Conservation (phyloP, 1,140 invertebrate species). For the Euura lappo region DNA sequence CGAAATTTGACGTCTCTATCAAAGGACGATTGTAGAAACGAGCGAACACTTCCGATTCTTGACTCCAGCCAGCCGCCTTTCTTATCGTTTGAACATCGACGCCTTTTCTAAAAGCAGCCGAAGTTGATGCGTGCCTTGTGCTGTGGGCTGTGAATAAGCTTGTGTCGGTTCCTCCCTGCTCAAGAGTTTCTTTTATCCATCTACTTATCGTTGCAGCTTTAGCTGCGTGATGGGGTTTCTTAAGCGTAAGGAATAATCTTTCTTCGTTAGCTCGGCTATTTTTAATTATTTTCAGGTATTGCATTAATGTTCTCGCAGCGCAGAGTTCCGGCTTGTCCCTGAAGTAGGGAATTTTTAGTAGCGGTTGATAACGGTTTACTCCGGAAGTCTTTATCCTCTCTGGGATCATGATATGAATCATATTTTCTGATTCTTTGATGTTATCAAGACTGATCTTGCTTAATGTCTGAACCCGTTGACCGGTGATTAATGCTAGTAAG, state of each 20-base stretch:
- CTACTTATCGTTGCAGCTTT: constrained; percentile 35
- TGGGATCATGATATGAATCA: constrained; percentile 26
- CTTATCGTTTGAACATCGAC: constrained; percentile 32
- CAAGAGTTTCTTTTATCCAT: constrained; percentile 38
- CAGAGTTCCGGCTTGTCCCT: constrained; percentile 17
- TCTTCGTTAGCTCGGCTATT: background rate
- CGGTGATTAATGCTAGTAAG: background rate
- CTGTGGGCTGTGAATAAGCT: constrained; percentile 18
- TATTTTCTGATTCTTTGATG: constrained; percentile 3
- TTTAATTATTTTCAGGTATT: constrained; percentile 19
- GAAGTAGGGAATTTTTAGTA: constrained; percentile 32
- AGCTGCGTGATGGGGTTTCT: constrained; percentile 26
- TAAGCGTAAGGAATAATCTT: constrained; percentile 21
- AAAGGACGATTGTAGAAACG: constrained; percentile 30
- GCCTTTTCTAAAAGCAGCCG: constrained; percentile 24
- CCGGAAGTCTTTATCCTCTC: constrained; percentile 37
- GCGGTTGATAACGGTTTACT: constrained; percentile 22
- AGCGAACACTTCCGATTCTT: constrained; percentile 33
- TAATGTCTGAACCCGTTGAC: constrained; percentile 33
- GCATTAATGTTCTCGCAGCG: constrained; percentile 7
- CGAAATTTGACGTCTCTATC: background rate
- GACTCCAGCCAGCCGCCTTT: no score
- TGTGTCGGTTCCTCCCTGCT: constrained; percentile 33
- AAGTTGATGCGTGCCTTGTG: no score
- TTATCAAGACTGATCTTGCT: background rate